Conservation (phyloP, 2,888 invertebrate species). For the Eupelmus urozonus region DNA sequence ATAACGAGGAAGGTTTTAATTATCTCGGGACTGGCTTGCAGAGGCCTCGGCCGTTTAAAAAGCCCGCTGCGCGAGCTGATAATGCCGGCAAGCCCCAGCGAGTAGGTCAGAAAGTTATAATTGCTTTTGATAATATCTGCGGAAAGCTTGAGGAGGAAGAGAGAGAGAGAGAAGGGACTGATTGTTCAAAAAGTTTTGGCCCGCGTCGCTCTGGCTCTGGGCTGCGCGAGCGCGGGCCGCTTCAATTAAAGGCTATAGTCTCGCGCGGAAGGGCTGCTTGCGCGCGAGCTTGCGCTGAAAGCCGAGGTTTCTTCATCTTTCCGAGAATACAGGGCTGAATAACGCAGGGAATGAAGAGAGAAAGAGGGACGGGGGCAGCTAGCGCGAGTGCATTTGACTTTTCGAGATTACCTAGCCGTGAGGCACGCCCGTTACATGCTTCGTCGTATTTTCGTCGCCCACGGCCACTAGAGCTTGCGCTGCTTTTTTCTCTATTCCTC, state of each 20-base stretch:
- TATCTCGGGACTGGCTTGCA: slow-evolving; percentile 24
- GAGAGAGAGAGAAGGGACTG: neutral
- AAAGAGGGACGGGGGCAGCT: neutral
- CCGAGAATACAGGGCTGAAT: neutral
- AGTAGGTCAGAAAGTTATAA: slow-evolving; percentile 55
- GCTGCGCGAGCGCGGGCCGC: neutral
- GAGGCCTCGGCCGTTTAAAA: neutral
- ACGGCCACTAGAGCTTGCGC: neutral
- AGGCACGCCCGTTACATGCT: slow-evolving; percentile 12
- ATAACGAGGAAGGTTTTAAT: slow-evolving; percentile 45
- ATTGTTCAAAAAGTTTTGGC: slow-evolving; percentile 51
- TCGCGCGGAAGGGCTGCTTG: neutral
- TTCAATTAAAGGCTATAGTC: slow-evolving; percentile 44
- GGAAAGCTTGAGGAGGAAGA: slow-evolving; percentile 14
- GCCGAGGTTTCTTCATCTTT: slow-evolving; percentile 18
- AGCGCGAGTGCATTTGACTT: slow-evolving; percentile 43
- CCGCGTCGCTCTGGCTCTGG: neutral
- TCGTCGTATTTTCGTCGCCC: neutral
- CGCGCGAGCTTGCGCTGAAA: neutral
- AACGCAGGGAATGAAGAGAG: neutral
- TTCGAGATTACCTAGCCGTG: slow-evolving; percentile 41
- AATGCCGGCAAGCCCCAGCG: slow-evolving; percentile 4
- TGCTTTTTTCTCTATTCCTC: neutral
- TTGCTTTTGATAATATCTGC: slow-evolving; percentile 57
- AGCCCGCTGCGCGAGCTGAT: neutral